Evolutionary conservation across 1,140 invertebrate genomes (phyloP).

Genomic region (Palaemon carinicauda): DNA sequence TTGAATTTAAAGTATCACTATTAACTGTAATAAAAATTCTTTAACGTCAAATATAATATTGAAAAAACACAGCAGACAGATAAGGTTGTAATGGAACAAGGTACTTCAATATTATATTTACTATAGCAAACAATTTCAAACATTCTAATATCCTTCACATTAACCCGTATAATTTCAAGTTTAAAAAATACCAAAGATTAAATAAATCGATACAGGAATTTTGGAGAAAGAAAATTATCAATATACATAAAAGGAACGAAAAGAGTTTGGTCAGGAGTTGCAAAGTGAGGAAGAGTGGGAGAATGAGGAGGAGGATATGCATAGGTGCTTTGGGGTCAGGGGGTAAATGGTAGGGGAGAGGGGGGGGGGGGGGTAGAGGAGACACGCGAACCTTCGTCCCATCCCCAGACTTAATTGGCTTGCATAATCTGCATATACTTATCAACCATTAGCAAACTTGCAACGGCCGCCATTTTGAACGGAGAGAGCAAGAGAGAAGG

Average conservation of each 20-base stretch:
- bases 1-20: no score
- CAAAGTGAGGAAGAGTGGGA: background rate
- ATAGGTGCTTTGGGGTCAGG: background rate
- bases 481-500: background rate
- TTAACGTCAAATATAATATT: no score
- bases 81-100: no score
- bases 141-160: no score
- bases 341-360: background rate
- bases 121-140: no score
- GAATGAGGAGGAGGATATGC: background rate
- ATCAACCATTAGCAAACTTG: conserved; percentile 50
- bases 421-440: conserved; percentile 56
- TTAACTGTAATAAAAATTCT: no score
- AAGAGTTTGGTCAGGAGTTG: background rate
- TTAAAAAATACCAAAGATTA: background rate
- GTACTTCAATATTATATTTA: no score
- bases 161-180: no score
- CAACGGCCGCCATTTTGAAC: conserved; percentile 43
- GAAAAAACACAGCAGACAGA: no score
- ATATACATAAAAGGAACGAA: background rate
- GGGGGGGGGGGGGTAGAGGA: background rate
- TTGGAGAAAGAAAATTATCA: background rate
- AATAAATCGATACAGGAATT: background rate
- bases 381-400: background rate
- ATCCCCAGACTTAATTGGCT: conserved; percentile 42